Base-by-base conservation (phyloP, 2,888 invertebrate genomes). In the Aspidiotus rigidus region DNA sequence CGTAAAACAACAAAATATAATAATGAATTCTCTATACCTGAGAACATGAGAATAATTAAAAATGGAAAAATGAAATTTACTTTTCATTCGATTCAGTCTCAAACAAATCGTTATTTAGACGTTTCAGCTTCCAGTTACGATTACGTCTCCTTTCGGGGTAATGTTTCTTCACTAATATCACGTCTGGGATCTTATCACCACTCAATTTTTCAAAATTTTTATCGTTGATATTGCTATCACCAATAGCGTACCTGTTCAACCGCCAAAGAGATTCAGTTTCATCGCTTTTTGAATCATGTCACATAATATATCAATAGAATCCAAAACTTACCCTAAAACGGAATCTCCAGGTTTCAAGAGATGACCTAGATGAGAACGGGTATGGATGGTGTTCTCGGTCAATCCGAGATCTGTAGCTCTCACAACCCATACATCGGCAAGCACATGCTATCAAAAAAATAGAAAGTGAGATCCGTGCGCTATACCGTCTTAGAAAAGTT, bases 401-500 rank as follows among this genome's bases (percentile, higher is more conserved):
- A 87, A 80, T 0, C 97, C 98, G 63, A 94, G 79, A 74, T 93
- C 92, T 69, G 88, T 88, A 16, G 92, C 85, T 77, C 87, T 88
- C 0, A 94, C 90, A 1, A 99, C 84, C 93, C 95, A 99, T 42
- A 91, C 88, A 78, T 99, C 97, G 7, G 94, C 89, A 63, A 96
- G 80, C 5, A 89, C 85, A 78, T 97, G 96, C 81, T 86, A 74
- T 39, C 2, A 59, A 13, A n/a, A n/a, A 55, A 55, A 8, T 55
- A 13, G 17, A n/a, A 9, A 55, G 15, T n/a, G 28, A 15, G 8
- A 40, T 56, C 13, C 42, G 8, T 3, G 39, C 49, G 1, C 53
- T 13, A 53, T 39, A 13, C 15, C 1, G 5, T 28, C 28, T 28
- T 28, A 28, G 28, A 28, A 28, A 28, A 28, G 28, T 28, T 28